These are phyloP conservation scores for Carcina quercana DNA, from an alignment of 2,888 invertebrate genomes.

Conservation along the genomic window DNA sequence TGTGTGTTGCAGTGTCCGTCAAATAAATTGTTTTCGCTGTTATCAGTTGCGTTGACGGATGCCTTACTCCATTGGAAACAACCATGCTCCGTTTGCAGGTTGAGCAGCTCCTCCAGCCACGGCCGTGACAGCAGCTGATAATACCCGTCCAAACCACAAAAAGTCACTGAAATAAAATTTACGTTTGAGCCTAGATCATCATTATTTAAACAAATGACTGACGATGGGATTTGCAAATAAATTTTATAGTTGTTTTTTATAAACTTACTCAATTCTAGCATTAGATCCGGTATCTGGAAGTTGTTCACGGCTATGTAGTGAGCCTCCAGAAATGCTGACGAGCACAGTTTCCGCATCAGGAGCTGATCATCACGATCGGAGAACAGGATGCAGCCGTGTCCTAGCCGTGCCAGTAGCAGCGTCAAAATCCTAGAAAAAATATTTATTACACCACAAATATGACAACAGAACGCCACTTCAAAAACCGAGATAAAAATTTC, in stretches of 20 bases:
- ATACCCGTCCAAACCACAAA: conserved; percentile 35
- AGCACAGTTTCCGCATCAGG: conserved; percentile 16
- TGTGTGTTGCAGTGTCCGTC: conserved; percentile 27
- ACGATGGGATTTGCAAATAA: too few species aligned
- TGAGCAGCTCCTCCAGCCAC: conserved; percentile 28
- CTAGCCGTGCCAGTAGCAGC: conserved; percentile 17
- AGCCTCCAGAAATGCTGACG: conserved; percentile 20
- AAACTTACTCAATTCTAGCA: conserved; percentile 17
- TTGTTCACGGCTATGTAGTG: conserved; percentile 20
- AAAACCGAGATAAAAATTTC: too few species aligned
- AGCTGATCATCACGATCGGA: conserved; percentile 15
- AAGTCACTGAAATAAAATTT: conserved; percentile 33
- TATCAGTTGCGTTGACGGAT: too few species aligned
- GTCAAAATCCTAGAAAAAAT: conserved; percentile 16
- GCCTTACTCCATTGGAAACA: too few species aligned
- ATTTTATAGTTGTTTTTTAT: too few species aligned
- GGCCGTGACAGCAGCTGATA: conserved; percentile 27
- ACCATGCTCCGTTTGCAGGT: conserved; percentile 28
- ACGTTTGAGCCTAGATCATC: too few species aligned
- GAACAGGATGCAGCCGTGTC: conserved; percentile 19
- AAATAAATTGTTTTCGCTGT: conserved; percentile 10
- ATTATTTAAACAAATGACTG: too few species aligned
- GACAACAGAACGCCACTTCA: too few species aligned
- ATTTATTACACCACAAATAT: too few species aligned
- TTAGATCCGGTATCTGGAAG: conserved; percentile 14